A percentile compares a stretch with the other conserved stretches of the same genome.
These are phyloP conservation scores for Tetragonula clypearis DNA, from an alignment of 1,140 invertebrate genomes.

Conservation along the genomic window DNA sequence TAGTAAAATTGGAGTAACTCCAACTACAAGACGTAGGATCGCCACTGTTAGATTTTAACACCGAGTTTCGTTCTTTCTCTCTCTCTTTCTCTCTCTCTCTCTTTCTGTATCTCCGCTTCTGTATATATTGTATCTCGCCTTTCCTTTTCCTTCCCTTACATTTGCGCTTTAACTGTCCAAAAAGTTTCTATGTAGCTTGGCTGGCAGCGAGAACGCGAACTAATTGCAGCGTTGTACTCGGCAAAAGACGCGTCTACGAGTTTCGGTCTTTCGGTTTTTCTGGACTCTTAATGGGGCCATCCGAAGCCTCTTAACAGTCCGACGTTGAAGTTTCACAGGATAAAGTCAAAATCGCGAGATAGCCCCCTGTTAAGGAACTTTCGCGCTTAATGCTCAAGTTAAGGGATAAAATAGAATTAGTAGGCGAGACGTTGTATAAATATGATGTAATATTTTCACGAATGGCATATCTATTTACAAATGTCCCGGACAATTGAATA, in stretches of 20 bases:
- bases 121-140: background rate
- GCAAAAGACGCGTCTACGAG: background rate
- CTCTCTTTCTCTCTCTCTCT: background rate
- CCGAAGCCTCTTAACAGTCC: background rate
- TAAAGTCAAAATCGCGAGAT: background rate
- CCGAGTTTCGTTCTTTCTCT: constrained; percentile 10
- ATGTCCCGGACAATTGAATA: background rate
- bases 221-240: constrained; percentile 47
- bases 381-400: background rate
- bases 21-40: constrained; percentile 64
- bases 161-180: background rate
- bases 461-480: background rate
- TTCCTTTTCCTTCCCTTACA: too few relatives aligned
- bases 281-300: background rate
- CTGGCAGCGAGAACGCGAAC: constrained; percentile 15
- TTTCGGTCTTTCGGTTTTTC: background rate
- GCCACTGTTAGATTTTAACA: constrained; percentile 31
- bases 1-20: constrained; percentile 74
- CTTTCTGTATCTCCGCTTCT: background rate
- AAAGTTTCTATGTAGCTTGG: constrained; percentile 15
- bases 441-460: too few relatives aligned
- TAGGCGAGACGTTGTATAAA: too few relatives aligned
- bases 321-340: background rate
- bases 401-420: too few relatives aligned
- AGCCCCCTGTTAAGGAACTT: background rate